Conservation (phyloP, 2,888 invertebrate genomes). For the Stenoptilia bipunctidactyla region DNA sequence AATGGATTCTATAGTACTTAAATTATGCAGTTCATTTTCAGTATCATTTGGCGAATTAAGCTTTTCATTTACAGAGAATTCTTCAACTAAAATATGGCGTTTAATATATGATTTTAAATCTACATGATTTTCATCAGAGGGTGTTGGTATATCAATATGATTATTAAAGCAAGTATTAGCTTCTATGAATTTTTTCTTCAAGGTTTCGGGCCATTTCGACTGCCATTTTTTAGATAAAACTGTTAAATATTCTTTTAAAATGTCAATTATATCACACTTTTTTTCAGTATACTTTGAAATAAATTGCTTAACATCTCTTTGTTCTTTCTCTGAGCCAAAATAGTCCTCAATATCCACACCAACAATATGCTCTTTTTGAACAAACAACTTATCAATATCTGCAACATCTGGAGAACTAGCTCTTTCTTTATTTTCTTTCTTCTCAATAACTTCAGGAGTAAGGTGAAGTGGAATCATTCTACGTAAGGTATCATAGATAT, state of each 20-base stretch:
- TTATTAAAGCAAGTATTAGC: constrained; percentile 70
- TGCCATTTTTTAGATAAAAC: constrained; percentile 74
- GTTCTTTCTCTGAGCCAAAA: constrained; percentile 76
- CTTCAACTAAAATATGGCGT: constrained; percentile 52
- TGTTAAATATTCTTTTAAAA: constrained; percentile 72
- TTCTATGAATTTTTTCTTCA: constrained; percentile 71
- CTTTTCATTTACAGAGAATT: constrained; percentile 49
- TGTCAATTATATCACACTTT: constrained; percentile 68
- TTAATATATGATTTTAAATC: constrained; percentile 40
- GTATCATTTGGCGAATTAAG: constrained; percentile 27
- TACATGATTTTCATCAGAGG: constrained; percentile 37
- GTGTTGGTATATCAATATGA: constrained; percentile 52
- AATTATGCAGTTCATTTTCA: constrained; percentile 31
- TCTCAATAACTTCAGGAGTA: constrained; percentile 49
- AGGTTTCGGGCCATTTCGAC: constrained; percentile 74
- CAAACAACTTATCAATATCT: constrained; percentile 74
- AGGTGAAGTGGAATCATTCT: constrained; percentile 75
- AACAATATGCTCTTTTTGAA: constrained; percentile 46
- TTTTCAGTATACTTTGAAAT: constrained; percentile 71
- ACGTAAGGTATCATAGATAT: constrained; percentile 76
- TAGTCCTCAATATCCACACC: constrained; percentile 48
- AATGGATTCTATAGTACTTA: constrained; percentile 44
- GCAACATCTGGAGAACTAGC: constrained; percentile 75
- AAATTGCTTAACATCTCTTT: constrained; percentile 73
- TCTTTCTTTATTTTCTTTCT: constrained; percentile 45